Percentiles rank a stretch among this genome's conserved stretches.
These are phyloP conservation scores for Druceiella hillmani DNA, from an alignment of 2,888 invertebrate genomes.

Conservation along the genomic window DNA sequence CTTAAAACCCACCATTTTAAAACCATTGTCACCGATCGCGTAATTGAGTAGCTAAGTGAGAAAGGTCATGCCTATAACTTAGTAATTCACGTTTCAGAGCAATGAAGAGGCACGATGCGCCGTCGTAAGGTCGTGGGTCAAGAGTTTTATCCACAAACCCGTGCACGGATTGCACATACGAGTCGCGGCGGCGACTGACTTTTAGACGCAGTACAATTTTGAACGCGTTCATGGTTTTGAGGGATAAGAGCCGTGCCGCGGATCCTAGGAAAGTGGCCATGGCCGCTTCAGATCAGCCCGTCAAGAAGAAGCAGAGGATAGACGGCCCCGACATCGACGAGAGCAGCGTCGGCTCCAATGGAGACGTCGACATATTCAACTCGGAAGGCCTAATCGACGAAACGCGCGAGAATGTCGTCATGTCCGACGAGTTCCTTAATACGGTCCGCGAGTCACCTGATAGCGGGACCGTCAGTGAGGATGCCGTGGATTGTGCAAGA, in stretches of 20 bases:
- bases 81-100: constrained; percentile 42
- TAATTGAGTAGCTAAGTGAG: constrained; percentile 49
- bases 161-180: constrained; percentile 10
- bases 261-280: constrained; percentile 55
- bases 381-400: constrained; percentile 39
- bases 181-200: constrained; percentile 17
- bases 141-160: constrained; percentile 13
- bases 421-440: constrained; percentile 38
- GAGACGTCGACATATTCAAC: constrained; percentile 45
- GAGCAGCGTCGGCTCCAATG: constrained; percentile 45
- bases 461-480: constrained; percentile 48
- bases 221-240: constrained; percentile 57
- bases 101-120: constrained; percentile 22
- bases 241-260: constrained; percentile 49
- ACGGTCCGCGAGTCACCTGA: constrained; percentile 47
- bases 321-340: constrained; percentile 58
- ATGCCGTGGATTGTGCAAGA: constrained; percentile 45
- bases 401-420: constrained; percentile 30
- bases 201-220: constrained; percentile 22
- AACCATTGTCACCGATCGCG: no score
- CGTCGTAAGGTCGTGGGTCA: constrained; percentile 16
- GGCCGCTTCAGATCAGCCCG: constrained; percentile 74
- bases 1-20: no score
- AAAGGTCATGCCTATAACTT: constrained; percentile 50
- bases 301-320: constrained; percentile 77